Conservation (phyloP, 2,797 vertebrate species). For the Sciurus carolinensis region DNA sequence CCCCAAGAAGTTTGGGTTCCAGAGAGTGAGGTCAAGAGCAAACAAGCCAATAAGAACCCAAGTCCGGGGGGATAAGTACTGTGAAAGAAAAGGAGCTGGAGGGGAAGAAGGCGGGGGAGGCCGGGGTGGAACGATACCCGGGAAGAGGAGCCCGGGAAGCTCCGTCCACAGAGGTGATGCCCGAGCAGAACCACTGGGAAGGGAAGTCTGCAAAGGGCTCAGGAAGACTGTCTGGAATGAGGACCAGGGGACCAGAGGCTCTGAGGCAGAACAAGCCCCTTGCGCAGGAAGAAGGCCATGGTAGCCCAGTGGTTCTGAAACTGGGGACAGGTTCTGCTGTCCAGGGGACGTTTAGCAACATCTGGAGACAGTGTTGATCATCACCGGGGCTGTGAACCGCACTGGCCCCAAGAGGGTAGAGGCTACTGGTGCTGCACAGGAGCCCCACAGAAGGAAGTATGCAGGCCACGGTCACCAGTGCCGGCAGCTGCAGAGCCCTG, state of each 20-base stretch:
- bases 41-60: neutral
- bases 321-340: fast-evolving
- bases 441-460: neutral
- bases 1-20: neutral
- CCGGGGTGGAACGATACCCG: too few species aligned
- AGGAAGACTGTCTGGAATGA: neutral
- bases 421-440: neutral
- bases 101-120: neutral
- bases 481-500: neutral
- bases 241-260: fast-evolving
- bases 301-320: neutral
- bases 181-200: neutral
- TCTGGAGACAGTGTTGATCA: neutral
- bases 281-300: neutral
- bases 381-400: neutral
- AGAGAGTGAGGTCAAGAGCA: neutral
- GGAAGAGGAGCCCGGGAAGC: neutral
- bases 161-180: neutral
- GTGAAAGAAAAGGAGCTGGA: neutral
- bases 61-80: too few species aligned
- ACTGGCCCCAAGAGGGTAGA: neutral
- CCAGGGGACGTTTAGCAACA: fast-evolving
- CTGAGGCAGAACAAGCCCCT: neutral
- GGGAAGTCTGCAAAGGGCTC: neutral
- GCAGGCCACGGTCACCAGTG: neutral